Conservation (phyloP, 2,797 vertebrate genomes). For the Anabas testudineus region DNA sequence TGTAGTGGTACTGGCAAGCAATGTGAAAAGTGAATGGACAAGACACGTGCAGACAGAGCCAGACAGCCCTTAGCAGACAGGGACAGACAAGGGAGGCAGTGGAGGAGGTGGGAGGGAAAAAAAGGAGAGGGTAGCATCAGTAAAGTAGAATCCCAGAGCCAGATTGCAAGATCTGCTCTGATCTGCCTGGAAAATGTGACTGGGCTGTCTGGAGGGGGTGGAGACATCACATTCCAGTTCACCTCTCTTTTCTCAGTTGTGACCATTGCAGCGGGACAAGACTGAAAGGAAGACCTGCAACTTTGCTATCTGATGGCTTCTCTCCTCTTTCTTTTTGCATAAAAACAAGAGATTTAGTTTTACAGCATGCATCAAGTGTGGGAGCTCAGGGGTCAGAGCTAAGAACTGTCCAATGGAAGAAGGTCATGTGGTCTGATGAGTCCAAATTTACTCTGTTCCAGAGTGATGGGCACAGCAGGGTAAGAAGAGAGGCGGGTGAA, state of each 20-base stretch:
- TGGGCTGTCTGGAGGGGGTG: slow-evolving; percentile 60
- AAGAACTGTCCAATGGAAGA: no score
- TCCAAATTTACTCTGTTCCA: no score
- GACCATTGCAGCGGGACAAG: slow-evolving; percentile 42
- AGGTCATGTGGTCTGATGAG: no score
- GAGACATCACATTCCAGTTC: slow-evolving; percentile 69
- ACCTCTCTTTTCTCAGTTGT: slow-evolving; percentile 62
- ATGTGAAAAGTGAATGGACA: slow-evolving; percentile 17
- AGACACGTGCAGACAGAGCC: slow-evolving; percentile 35
- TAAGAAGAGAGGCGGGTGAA: no score
- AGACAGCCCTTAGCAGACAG: slow-evolving; percentile 42
- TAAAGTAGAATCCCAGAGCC: slow-evolving; percentile 77
- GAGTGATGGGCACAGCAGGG: no score
- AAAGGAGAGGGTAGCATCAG: slow-evolving; percentile 51
- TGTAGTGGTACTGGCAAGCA: slow-evolving; percentile 7
- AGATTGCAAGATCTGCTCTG: slow-evolving; percentile 69
- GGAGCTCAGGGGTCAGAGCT: no score
- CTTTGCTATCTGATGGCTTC: not conserved
- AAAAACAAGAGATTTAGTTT: no score
- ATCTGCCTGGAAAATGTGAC: slow-evolving; percentile 80
- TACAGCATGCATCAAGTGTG: no score
- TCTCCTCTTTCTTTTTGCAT: no score
- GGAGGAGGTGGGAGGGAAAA: slow-evolving; percentile 2
- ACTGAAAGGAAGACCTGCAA: slow-evolving; percentile 5
- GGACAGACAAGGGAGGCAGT: slow-evolving; percentile 41